Base-by-base conservation (phyloP, 2,113 vertebrate genomes). In the Chaetodon auriga region DNA sequence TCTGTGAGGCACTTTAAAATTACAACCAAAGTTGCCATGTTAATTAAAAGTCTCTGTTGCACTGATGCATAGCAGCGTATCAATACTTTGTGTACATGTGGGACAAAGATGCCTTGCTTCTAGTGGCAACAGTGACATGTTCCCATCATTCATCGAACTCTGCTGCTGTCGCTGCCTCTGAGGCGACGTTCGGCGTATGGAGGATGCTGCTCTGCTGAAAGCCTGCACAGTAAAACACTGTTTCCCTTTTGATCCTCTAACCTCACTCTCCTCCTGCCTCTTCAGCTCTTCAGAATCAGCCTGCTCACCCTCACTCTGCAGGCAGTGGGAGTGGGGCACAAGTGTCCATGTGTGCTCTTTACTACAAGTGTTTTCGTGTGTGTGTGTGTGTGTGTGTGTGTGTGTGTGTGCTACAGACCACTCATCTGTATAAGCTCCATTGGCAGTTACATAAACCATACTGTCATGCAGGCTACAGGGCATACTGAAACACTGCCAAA, bases 391-490 rank as follows among this genome's bases (percentile, higher is more conserved):
- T 75, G 35, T 82, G 23, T 79, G 65, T 68, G 64, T 74, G 65
- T 60, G 80, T 78, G 63, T 62, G 63, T 63, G 13, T 68, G 65
- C 71, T 83, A 75, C 86, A 89, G 86, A 86, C 80, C 85, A 84
- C 90, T 92, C 86, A 89, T 89, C 88, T 86, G 75, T 81, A 84
- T 75, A 77, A 87, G 86, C 87, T 87, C 69, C 84, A 74, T 76
- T 86, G 88, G 87, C 85, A 82, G 87, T 93, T 93, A 93, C 91
- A 91, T 93, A 93, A 92, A 92, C 75, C 86, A 89, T 86, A 86
- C 83, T 86, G 90, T 90, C 92, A 91, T 89, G 73, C 84, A 72
- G 81, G 88, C 90, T 81, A 74, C 83, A 77, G 89, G 92, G 86
- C 76, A 53, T 73, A 49, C 58, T 89, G 87, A 92, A 92, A 86